A percentile compares a stretch with the other conserved stretches of the same genome.
Evolutionary conservation across 2,797 vertebrate species (phyloP).

Genomic region (Chloroceryle inda): DNA sequence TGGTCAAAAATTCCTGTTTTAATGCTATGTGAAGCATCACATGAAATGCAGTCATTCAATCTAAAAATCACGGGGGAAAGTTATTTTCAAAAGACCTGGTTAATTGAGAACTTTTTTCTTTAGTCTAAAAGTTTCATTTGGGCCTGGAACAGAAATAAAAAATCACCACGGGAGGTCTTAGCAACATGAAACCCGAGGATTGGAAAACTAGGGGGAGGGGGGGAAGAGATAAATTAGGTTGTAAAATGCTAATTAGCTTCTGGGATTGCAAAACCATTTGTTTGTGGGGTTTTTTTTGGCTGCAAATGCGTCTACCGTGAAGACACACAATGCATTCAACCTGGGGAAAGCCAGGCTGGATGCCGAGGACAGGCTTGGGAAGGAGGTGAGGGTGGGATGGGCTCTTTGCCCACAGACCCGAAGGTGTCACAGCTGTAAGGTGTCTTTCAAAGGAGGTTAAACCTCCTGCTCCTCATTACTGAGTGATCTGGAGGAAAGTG

Average conservation of each 20-base stretch:
- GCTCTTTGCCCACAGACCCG: neutral
- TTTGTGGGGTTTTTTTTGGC: neutral
- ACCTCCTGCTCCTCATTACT: neutral
- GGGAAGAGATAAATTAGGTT: neutral
- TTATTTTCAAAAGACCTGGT: neutral
- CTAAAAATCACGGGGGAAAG: neutral
- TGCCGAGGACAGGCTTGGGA: fast-evolving
- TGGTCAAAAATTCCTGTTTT: neutral
- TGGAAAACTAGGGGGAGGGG: neutral
- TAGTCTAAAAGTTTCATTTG: neutral
- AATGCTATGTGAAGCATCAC: neutral
- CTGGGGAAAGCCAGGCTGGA: neutral
- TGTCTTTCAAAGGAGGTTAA: neutral
- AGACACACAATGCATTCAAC: neutral
- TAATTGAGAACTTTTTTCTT: neutral
- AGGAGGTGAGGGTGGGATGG: neutral
- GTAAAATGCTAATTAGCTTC: neutral
- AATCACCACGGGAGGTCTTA: fast-evolving
- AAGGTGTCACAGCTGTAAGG: neutral
- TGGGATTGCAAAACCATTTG: neutral
- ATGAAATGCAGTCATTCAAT: neutral
- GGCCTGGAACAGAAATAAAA: neutral
- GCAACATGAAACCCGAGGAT: neutral
- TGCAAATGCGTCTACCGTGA: fast-evolving
- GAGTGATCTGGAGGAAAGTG: fast-evolving